phyloP scores from a whole-genome alignment of 2,888 invertebrate species.

The Netelia fuscicornis region DNA sequence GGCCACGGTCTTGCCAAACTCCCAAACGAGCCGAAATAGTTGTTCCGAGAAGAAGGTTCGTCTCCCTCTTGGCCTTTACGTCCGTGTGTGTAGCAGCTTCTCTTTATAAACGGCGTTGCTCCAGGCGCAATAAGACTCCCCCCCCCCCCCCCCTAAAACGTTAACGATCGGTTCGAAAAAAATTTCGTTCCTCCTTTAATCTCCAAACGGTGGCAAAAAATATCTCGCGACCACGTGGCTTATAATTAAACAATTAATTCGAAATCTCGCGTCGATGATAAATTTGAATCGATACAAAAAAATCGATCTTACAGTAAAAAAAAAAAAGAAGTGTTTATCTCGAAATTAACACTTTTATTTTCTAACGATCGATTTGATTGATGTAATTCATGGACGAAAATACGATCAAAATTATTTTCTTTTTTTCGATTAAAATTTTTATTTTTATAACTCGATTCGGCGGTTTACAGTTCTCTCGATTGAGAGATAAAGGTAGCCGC shows the following conservation, averaged over 20 bases:
- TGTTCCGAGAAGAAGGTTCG: constrained; percentile 72
- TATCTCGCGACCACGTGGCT: constrained; percentile 9
- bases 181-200: constrained; percentile 37
- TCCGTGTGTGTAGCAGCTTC: constrained; percentile 25
- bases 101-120: constrained; percentile 54
- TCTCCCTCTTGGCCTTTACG: background rate
- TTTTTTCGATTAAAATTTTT: no score
- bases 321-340: background rate
- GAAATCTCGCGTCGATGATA: background rate
- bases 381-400: no score
- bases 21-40: constrained; percentile 75
- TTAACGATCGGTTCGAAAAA: constrained; percentile 59
- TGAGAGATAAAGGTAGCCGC: no score
- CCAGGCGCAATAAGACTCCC: constrained; percentile 52
- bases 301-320: background rate
- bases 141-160: background rate
- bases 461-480: no score
- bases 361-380: background rate
- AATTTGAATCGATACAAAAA: no score
- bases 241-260: constrained; percentile 59
- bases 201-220: background rate
- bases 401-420: no score
- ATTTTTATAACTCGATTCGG: no score
- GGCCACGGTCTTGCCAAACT: constrained; percentile 69
- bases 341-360: background rate